Evolutionary conservation across 2,888 invertebrate genomes (phyloP).

Genomic region (Drosophila mimica): DNA sequence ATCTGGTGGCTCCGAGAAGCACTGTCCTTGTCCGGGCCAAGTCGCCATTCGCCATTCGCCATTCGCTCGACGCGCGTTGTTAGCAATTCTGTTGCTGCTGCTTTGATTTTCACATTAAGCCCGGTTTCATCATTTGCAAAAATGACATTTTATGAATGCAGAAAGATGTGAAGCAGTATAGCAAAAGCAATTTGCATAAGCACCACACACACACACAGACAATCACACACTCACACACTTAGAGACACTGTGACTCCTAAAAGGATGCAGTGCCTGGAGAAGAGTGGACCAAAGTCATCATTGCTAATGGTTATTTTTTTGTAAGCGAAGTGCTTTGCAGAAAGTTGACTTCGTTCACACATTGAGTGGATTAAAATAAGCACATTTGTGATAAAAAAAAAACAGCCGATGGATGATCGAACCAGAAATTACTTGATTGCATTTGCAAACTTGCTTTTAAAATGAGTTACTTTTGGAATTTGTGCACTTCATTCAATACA

Average conservation of each 20-base stretch:
- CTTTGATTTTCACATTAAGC: constrained; percentile 56
- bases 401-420: neutral
- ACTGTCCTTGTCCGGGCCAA: constrained; percentile 24
- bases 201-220: constrained; percentile 12
- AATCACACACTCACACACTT: constrained; percentile 13
- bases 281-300: constrained; percentile 5
- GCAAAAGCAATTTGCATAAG: constrained; percentile 47
- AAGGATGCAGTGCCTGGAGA: constrained; percentile 2
- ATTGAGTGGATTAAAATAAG: neutral
- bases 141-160: constrained; percentile 40
- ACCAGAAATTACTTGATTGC: neutral
- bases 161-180: constrained; percentile 4
- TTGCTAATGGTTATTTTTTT: neutral
- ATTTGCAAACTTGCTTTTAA: neutral
- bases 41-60: constrained; percentile 23
- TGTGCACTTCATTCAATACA: neutral
- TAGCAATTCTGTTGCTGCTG: constrained; percentile 34
- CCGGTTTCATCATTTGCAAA: constrained; percentile 56
- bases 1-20: constrained; percentile 51
- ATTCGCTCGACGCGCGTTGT: constrained; percentile 14
- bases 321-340: neutral
- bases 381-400: neutral
- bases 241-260: neutral
- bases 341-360: neutral
- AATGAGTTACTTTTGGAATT: neutral